phyloP scores from a whole-genome alignment of 1,140 invertebrate species.

The Heliconius eleuchia region DNA sequence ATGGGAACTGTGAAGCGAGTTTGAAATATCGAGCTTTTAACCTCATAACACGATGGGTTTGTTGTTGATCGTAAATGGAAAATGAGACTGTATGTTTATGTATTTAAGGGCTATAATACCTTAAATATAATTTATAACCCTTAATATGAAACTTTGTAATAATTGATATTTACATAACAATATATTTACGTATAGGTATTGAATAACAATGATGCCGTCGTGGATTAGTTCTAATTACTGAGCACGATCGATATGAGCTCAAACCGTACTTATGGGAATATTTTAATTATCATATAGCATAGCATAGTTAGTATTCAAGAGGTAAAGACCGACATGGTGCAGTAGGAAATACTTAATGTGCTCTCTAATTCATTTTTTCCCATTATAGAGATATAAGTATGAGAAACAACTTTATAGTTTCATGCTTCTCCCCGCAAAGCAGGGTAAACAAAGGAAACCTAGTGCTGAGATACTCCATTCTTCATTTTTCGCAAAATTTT shows the following conservation, averaged over 20 bases:
- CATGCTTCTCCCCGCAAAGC: too few species aligned
- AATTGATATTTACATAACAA: conserved; percentile 7
- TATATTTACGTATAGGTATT: background rate
- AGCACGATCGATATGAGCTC: background rate
- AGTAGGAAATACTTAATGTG: too few species aligned
- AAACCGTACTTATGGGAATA: background rate
- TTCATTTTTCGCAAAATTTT: too few species aligned
- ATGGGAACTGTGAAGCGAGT: conserved; percentile 8
- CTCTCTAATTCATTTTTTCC: too few species aligned
- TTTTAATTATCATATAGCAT: too few species aligned
- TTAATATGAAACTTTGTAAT: background rate
- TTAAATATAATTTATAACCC: background rate
- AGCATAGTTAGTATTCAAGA: too few species aligned
- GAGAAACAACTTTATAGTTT: too few species aligned
- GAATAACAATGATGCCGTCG: background rate
- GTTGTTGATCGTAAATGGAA: background rate
- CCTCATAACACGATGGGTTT: background rate
- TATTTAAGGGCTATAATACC: background rate
- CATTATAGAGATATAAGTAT: too few species aligned
- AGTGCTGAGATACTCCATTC: too few species aligned
- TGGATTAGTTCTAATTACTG: background rate
- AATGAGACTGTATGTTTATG: background rate
- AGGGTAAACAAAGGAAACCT: too few species aligned
- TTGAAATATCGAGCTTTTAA: conserved; percentile 8
- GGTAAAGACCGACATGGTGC: too few species aligned